phyloP scores from a whole-genome alignment of 2,888 invertebrate genomes.

The Epirrhoe alternata region DNA sequence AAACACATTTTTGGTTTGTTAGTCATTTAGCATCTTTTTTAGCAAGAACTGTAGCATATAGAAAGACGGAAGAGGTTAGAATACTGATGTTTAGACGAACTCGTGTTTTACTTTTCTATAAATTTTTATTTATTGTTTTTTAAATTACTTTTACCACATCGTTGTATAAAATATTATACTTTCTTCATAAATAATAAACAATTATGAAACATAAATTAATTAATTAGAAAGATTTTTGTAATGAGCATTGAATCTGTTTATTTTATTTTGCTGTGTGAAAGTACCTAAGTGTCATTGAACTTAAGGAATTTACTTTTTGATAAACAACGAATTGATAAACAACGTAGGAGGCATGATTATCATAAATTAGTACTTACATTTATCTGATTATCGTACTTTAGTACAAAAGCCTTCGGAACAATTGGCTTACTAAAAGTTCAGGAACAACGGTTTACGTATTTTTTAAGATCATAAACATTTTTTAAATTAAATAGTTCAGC shows the following conservation, averaged over 20 bases:
- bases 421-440: too few relatives aligned
- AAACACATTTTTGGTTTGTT: too few relatives aligned
- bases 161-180: neutral
- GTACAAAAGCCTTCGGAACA: too few relatives aligned
- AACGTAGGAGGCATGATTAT: neutral
- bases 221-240: neutral
- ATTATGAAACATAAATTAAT: neutral
- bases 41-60: too few relatives aligned
- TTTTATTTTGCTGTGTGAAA: neutral
- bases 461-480: too few relatives aligned
- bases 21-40: too few relatives aligned
- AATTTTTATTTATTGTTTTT: too few relatives aligned
- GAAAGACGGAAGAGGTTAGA: too few relatives aligned
- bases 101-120: too few relatives aligned
- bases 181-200: neutral
- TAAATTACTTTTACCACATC: neutral
- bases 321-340: neutral
- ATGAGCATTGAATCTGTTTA: neutral
- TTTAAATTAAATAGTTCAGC: too few relatives aligned
- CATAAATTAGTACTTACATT: neutral
- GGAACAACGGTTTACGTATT: too few relatives aligned
- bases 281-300: constrained; percentile 1
- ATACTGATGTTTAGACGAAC: too few relatives aligned
- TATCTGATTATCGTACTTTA: neutral
- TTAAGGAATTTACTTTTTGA: neutral